Conservation (phyloP, 1,140 invertebrate genomes). For the Phenacoccus solenopsis region DNA sequence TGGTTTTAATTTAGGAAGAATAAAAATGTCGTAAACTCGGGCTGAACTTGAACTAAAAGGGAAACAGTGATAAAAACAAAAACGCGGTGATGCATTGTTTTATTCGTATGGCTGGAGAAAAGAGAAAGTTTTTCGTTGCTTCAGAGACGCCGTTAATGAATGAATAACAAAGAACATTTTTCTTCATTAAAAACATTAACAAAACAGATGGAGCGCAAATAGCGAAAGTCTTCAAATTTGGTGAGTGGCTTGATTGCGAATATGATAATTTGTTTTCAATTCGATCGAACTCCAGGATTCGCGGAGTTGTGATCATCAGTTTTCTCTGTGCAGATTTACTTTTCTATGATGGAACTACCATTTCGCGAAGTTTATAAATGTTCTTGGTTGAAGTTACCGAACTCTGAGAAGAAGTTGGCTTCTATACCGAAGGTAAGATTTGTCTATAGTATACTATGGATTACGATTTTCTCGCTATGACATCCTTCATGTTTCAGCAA, state of each 20-base stretch:
- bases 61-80: neutral
- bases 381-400: slow-evolving; percentile 21
- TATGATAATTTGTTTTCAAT: neutral
- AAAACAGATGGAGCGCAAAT: neutral
- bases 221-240: neutral
- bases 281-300: no score
- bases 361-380: slow-evolving; percentile 23
- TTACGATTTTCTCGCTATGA: no score
- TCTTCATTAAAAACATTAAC: neutral
- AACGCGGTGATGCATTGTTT: neutral
- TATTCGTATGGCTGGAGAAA: neutral
- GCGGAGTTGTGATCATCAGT: no score
- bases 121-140: neutral
- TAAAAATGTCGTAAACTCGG: neutral
- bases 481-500: slow-evolving; percentile 10
- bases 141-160: neutral
- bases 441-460: no score
- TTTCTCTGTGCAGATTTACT: no score
- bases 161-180: neutral
- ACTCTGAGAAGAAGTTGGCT: slow-evolving; percentile 19
- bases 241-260: neutral
- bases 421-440: slow-evolving; percentile 14
- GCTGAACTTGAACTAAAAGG: neutral
- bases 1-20: neutral
- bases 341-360: slow-evolving; percentile 14